Percentiles rank a stretch among this genome's conserved stretches.
Evolutionary conservation across 2,113 vertebrate genomes (phyloP).

Genomic region (Corydoras maculifer): DNA sequence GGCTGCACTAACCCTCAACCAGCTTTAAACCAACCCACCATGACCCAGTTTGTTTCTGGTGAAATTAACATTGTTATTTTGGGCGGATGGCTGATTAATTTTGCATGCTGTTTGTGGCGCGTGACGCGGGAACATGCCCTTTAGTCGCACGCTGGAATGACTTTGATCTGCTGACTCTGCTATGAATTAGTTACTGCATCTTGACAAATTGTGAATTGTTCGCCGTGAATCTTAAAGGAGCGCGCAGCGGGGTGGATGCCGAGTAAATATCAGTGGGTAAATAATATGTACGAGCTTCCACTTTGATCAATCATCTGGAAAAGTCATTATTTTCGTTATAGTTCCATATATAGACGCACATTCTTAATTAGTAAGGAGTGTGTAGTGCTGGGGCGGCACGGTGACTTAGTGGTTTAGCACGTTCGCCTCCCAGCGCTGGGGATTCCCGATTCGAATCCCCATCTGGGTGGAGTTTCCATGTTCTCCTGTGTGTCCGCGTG

Average conservation of each 20-base stretch:
- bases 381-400: too few species aligned
- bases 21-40: not conserved
- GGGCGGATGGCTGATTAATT: not conserved
- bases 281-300: too few species aligned
- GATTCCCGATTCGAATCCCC: too few species aligned
- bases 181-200: conserved; percentile 13
- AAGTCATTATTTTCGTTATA: too few species aligned
- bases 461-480: too few species aligned
- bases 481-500: too few species aligned
- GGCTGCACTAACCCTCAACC: too few species aligned
- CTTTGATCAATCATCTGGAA: too few species aligned
- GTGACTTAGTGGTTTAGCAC: too few species aligned
- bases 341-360: too few species aligned
- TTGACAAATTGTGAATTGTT: conserved; percentile 18
- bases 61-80: not conserved
- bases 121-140: conserved; percentile 17
- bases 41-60: conserved; percentile 14
- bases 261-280: not conserved
- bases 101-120: conserved; percentile 18
- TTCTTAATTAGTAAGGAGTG: too few species aligned
- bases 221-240: not conserved
- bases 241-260: not conserved
- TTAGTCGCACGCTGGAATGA: not conserved
- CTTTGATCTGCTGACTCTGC: conserved; percentile 27
- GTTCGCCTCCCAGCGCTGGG: too few species aligned